Base-by-base conservation (phyloP, 2,888 invertebrate genomes). In the Poecilobothrus nobilitatus region DNA sequence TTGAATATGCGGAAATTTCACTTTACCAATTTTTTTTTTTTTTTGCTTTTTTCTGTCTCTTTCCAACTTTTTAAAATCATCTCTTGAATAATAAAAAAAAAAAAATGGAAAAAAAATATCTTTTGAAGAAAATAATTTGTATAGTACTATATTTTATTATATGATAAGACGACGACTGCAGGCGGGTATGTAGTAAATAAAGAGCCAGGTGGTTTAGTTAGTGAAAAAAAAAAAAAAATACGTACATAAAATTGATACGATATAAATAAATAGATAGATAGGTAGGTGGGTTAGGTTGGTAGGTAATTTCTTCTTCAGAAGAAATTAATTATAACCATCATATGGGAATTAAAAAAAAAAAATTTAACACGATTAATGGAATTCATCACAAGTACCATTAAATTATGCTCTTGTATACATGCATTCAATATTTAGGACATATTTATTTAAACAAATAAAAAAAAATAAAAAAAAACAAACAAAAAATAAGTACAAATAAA, bases 281-380 rank as follows among this genome's bases (percentile, higher is more conserved):
- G 27, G 37, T 37, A 37, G 37, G 37, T 37, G 7, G 12, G 37
- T 37, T 37, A 37, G 37, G 37, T 37, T 10, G 8, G 12, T 37
- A 10, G 8, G 12, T 12, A 37, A 37, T 37, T 10, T 10, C 37
- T 12, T 37, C 8, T 37, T 37, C 37, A 27, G 27, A 27, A 5
- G 27, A 27, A 27, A 41, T 9, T 41, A 41, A 41, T 41, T 41
- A 3, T 6, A 5, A 41, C 15, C 2, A 3, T 3, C 41, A 41
- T 53, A 53, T n/a, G 53, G 53, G 18, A 53, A 53, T 53, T 53
- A 18, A 53, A 53, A 18, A 53, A 53, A 44, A 53, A 15, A 9
- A 53, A 18, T 12, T 53, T 53, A 53, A 53, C 53, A 53, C 53
- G 53, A 53, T 53, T 53, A 53, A 53, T 53, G 53, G 53, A 53